Evolutionary conservation across 2,113 vertebrate genomes (phyloP).

Genomic region (Scalopus aquaticus): DNA sequence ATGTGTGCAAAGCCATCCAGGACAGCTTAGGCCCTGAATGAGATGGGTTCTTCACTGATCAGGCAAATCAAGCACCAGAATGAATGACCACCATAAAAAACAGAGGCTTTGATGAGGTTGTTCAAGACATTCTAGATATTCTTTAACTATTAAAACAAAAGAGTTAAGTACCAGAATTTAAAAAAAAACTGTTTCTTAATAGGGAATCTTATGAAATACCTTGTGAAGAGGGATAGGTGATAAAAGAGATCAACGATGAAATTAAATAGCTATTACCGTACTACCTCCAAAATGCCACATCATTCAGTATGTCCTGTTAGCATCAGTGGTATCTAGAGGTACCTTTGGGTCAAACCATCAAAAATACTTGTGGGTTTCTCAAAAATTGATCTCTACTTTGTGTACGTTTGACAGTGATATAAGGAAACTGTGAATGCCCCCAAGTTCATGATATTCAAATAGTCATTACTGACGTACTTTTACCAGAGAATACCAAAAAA

Average conservation of each 20-base stretch:
- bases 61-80: not conserved
- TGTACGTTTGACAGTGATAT: not conserved
- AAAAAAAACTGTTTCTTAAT: not conserved
- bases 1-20: not conserved
- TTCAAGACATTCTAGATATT: too few species aligned
- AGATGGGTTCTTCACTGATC: not conserved
- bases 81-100: not conserved
- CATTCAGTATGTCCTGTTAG: not conserved
- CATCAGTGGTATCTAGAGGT: not conserved
- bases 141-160: not conserved
- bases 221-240: not conserved
- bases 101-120: not conserved
- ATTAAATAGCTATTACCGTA: not conserved
- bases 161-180: not conserved
- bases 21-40: not conserved
- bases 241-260: not conserved
- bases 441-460: constrained; percentile 12
- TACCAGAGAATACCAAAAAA: not conserved
- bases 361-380: not conserved
- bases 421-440: not conserved
- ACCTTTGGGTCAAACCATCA: not conserved
- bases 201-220: not conserved
- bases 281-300: not conserved
- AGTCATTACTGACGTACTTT: not conserved
- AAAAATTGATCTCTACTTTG: not conserved